Conservation (phyloP, 2,888 invertebrate species). For the Scrobipalpa costella region DNA sequence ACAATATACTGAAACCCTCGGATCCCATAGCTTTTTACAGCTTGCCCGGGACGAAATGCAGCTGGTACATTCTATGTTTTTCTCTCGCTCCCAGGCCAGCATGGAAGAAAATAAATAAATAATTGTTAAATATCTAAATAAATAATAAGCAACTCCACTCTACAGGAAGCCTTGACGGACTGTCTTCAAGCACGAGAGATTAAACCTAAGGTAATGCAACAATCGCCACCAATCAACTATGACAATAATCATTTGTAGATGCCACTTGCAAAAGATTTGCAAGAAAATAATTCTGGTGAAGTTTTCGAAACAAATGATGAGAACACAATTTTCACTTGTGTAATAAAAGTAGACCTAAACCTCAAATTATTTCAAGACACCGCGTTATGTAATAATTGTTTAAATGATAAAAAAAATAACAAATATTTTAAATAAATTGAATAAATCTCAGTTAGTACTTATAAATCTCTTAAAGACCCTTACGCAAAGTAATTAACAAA, state of each 20-base stretch:
- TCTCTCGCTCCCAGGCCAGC: too few species aligned
- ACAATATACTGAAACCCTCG: too few species aligned
- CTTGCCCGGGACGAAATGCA: too few species aligned
- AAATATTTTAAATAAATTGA: not conserved
- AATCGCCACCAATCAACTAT: conserved; percentile 7
- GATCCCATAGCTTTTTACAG: too few species aligned
- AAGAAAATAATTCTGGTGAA: not conserved
- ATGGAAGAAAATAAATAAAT: too few species aligned
- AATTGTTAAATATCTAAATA: too few species aligned
- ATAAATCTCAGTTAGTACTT: too few species aligned
- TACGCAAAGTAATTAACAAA: too few species aligned
- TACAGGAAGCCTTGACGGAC: conserved; percentile 1
- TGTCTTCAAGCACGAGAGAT: conserved; percentile 11
- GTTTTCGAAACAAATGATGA: conserved; percentile 1
- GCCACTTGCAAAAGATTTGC: not conserved
- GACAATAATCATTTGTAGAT: conserved; percentile 6
- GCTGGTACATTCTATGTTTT: too few species aligned
- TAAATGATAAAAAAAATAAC: not conserved
- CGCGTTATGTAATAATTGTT: not conserved
- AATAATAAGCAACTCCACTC: too few species aligned
- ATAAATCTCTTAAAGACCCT: too few species aligned
- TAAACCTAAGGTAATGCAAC: too few species aligned
- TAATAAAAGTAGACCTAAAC: not conserved
- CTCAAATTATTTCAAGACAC: conserved; percentile 4
- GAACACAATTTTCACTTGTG: conserved; percentile 1